Percentiles rank a stretch among this genome's conserved stretches.
Conservation (phyloP, 2,113 vertebrate genomes). For the Atrichornis clamosus region DNA sequence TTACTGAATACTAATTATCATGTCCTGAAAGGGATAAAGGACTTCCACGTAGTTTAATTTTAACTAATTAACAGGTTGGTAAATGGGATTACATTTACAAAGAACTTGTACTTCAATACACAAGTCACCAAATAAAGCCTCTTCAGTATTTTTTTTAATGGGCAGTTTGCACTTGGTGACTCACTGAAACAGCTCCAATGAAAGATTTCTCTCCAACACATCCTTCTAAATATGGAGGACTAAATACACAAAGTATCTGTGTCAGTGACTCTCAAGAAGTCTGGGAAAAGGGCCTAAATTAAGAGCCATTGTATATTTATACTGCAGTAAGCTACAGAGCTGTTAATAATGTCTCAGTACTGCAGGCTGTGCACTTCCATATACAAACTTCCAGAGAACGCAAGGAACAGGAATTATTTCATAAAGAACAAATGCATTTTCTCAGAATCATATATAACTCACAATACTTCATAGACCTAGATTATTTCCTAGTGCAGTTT, state of each 20-base stretch:
- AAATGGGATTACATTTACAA: not conserved
- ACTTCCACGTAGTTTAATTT: not conserved
- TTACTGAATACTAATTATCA: not conserved
- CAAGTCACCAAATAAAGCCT: not conserved
- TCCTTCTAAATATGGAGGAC: not conserved
- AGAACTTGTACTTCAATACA: not conserved
- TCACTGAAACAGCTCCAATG: not conserved
- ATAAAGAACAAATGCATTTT: not conserved
- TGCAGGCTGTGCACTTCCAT: not conserved
- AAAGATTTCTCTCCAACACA: not conserved
- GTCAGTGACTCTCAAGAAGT: not conserved
- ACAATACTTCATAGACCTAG: not conserved
- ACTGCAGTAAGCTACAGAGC: not conserved
- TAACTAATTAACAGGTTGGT: conserved; percentile 31
- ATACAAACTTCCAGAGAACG: not conserved
- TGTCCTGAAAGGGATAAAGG: not conserved
- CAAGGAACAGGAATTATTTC: not conserved
- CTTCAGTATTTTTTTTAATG: not conserved
- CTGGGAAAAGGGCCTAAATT: not conserved
- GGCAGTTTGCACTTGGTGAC: not conserved
- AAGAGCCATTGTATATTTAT: not conserved
- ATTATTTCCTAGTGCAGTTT: not conserved
- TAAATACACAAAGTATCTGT: not conserved
- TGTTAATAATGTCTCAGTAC: not conserved
- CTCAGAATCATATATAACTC: not conserved